phyloP scores from a whole-genome alignment of 1,140 invertebrate species.

The Drosophila kurseongensis region DNA sequence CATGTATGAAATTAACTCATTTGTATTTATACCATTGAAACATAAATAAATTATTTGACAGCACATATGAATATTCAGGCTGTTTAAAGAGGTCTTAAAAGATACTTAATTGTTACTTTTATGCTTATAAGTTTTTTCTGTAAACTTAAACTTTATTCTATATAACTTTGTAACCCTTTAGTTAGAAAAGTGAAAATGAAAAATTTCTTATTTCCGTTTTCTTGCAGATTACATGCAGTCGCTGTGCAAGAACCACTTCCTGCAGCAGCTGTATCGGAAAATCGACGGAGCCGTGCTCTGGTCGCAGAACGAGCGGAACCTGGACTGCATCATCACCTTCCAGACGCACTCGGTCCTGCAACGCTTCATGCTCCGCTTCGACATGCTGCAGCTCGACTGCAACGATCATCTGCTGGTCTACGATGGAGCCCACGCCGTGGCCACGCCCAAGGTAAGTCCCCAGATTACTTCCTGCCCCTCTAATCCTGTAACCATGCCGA shows the following conservation, averaged over 20 bases:
- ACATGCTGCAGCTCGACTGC: slow-evolving; percentile 92
- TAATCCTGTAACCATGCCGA: slow-evolving; percentile 1
- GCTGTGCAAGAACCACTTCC: slow-evolving; percentile 94
- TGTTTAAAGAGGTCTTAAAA: too few relatives aligned
- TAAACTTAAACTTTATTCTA: too few relatives aligned
- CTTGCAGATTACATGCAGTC: slow-evolving; percentile 93
- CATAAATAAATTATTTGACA: too few relatives aligned
- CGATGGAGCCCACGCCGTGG: slow-evolving; percentile 95
- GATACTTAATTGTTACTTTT: too few relatives aligned
- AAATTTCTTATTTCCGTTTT: background rate
- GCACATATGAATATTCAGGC: too few relatives aligned
- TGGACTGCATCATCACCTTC: slow-evolving; percentile 96
- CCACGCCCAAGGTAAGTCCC: slow-evolving; percentile 91
- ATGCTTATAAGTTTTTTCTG: too few relatives aligned
- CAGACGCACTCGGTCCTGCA: slow-evolving; percentile 97
- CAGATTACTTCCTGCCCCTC: background rate
- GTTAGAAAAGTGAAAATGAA: too few relatives aligned
- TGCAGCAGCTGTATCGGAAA: slow-evolving; percentile 93
- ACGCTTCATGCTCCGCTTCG: slow-evolving; percentile 96
- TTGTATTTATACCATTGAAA: too few relatives aligned
- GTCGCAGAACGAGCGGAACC: slow-evolving; percentile 94
- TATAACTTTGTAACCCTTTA: too few relatives aligned
- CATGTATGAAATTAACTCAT: too few relatives aligned
- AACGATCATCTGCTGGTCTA: slow-evolving; percentile 97
- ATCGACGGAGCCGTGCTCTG: slow-evolving; percentile 95